These are phyloP conservation scores for Mormoops blainvillei DNA, from an alignment of 2,113 vertebrate genomes.

Conservation along the genomic window DNA sequence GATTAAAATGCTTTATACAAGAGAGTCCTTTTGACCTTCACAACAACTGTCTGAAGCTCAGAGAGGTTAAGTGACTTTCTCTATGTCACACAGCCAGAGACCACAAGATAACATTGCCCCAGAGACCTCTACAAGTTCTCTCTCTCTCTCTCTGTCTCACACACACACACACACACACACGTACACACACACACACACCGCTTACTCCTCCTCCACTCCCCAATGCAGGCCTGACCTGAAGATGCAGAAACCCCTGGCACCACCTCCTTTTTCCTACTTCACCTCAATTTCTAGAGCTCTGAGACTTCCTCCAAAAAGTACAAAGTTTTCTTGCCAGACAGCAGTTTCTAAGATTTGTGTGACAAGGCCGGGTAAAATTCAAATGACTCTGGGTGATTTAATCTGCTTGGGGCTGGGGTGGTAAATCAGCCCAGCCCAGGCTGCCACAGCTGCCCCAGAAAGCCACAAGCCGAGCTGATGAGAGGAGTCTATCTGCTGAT, in stretches of 20 bases:
- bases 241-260: neutral
- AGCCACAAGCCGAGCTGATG: slow-evolving; percentile 62
- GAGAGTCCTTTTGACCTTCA: neutral
- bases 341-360: slow-evolving; percentile 82
- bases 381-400: slow-evolving; percentile 82
- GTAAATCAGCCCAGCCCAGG: slow-evolving; percentile 80
- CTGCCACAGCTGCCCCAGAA: slow-evolving; percentile 77
- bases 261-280: slow-evolving; percentile 43
- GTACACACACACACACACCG: neutral
- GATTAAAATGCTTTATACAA: neutral
- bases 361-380: slow-evolving; percentile 82
- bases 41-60: neutral
- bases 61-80: neutral
- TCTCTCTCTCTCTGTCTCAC: too few relatives aligned
- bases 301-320: slow-evolving; percentile 61
- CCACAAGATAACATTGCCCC: neutral
- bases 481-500: slow-evolving; percentile 77
- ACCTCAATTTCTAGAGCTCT: slow-evolving; percentile 51
- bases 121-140: neutral
- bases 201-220: neutral
- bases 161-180: neutral
- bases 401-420: slow-evolving; percentile 78
- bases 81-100: neutral
- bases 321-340: slow-evolving; percentile 78
- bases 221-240: neutral